Conservation (phyloP, 2,888 invertebrate species). For the Pandemis heparana region DNA sequence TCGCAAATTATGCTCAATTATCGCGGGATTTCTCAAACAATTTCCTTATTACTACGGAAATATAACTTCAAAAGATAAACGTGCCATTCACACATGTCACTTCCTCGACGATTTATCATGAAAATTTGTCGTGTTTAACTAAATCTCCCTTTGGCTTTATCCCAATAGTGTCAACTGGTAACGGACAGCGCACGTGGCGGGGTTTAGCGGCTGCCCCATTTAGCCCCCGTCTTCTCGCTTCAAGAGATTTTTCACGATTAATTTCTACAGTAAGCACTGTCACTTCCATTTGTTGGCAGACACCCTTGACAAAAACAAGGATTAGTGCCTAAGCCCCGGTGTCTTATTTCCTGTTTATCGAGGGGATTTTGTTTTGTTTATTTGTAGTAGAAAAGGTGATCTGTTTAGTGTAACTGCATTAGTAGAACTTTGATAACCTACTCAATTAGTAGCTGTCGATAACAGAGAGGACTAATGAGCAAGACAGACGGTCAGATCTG, state of each 20-base stretch:
- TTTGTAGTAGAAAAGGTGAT: slow-evolving; percentile 32
- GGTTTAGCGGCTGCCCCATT: slow-evolving; percentile 70
- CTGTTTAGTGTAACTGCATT: slow-evolving; percentile 16
- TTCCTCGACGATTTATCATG: slow-evolving; percentile 53
- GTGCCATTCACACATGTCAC: slow-evolving; percentile 46
- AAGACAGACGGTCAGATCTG: slow-evolving; percentile 14
- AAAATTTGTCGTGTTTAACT: slow-evolving; percentile 54
- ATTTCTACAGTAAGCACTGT: slow-evolving; percentile 78
- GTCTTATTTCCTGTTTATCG: slow-evolving; percentile 75
- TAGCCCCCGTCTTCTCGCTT: slow-evolving; percentile 61
- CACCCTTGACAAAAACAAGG: slow-evolving; percentile 82
- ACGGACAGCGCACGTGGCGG: slow-evolving; percentile 80
- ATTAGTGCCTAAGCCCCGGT: slow-evolving; percentile 76
- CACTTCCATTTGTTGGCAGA: slow-evolving; percentile 81
- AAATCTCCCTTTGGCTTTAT: slow-evolving; percentile 68
- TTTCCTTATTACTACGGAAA: slow-evolving; percentile 41
- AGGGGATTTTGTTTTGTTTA: slow-evolving; percentile 66
- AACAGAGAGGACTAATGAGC: slow-evolving; percentile 25
- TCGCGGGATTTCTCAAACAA: slow-evolving; percentile 30
- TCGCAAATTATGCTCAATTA: slow-evolving; percentile 36
- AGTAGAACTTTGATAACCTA: slow-evolving; percentile 12
- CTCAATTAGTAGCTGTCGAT: slow-evolving; percentile 32
- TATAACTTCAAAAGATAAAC: slow-evolving; percentile 49
- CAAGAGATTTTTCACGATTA: slow-evolving; percentile 82
- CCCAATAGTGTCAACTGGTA: slow-evolving; percentile 80